Base-by-base conservation (phyloP, 2,113 vertebrate species). In the Ibidorhyncha struthersii region DNA sequence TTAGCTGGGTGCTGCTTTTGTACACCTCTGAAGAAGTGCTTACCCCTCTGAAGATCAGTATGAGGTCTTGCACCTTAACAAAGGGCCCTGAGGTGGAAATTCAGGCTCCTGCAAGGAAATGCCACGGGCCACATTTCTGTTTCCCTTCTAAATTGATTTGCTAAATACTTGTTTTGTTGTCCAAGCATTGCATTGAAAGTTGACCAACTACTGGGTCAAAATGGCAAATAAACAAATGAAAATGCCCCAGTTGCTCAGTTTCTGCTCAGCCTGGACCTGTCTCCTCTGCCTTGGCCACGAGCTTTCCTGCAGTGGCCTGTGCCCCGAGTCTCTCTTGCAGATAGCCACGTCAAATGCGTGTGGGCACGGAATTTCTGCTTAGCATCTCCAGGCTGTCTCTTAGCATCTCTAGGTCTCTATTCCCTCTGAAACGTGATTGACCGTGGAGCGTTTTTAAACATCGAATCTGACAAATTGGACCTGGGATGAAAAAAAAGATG, bases 271-370 rank as follows among this genome's bases (percentile, higher is more conserved):
- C 22, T 63, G 85, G 62, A 40, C n/a, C 22, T 16, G 8, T 45
- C 25, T 76, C 38, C 36, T 32, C 65, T 71, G 36, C 38, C 34
- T 74, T 83, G 30, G 7, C 40, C 27, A 8, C 10, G 67, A 86
- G 18, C 10, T 82, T 56, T 36, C 50, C 50, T 8, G 5, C 26
- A 41, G 66, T 22, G 43, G n/a, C 14, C 27, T 23, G 22, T n/a
- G 12, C 23, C 10, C 41, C 0, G 0, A 18, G 16, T 41, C 26
- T 80, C 10, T 70, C 34, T 36, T 34, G 22, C 19, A 53, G 74
- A 30, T 63, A 8, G 6, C 14, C 14, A 1, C 0, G 1, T 67
- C 85, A 80, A 86, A 73, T 21, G 34, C 11, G 9, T 41, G 7
- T 34, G 21, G 12, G 23, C 21, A 5, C 2, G 1, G 41, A 82